A percentile compares a stretch with the other conserved stretches of the same genome.
Conservation (phyloP, 2,888 invertebrate species). For the Drosophila kanekoi region DNA sequence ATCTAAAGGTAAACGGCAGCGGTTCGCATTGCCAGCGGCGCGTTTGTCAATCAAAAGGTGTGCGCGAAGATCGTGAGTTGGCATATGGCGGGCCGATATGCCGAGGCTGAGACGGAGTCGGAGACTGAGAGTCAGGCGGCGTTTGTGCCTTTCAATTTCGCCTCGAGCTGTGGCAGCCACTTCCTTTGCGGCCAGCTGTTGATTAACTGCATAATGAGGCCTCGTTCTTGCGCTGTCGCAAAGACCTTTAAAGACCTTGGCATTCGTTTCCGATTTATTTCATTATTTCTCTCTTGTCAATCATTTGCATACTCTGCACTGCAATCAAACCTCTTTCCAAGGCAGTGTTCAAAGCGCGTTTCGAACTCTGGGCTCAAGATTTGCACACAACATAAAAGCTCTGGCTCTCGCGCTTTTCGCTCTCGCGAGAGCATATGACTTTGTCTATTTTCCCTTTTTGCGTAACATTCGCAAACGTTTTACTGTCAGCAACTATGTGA, state of each 20-base stretch:
- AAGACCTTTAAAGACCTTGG: constrained; percentile 16
- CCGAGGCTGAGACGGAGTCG: background rate
- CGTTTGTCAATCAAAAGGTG: constrained; percentile 69
- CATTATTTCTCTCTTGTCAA: background rate
- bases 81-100: constrained; percentile 52
- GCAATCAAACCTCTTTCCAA: background rate
- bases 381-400: too few relatives aligned
- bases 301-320: constrained; percentile 39
- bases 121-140: background rate
- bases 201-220: constrained; percentile 71
- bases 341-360: too few relatives aligned
- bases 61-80: constrained; percentile 57
- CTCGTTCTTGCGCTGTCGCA: constrained; percentile 5
- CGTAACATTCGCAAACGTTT: constrained; percentile 5
- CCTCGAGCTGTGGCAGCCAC: constrained; percentile 57
- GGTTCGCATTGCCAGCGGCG: constrained; percentile 44
- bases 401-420: too few relatives aligned
- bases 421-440: background rate
- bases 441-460: background rate
- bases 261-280: constrained; percentile 5
- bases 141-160: constrained; percentile 10
- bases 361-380: too few relatives aligned
- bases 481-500: background rate
- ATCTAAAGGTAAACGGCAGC: constrained; percentile 7
- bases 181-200: constrained; percentile 76